A percentile compares a stretch with the other conserved stretches of the same genome.
These are phyloP conservation scores for Euglossa dilemma DNA, from an alignment of 1,140 invertebrate species.

Conservation along the genomic window DNA sequence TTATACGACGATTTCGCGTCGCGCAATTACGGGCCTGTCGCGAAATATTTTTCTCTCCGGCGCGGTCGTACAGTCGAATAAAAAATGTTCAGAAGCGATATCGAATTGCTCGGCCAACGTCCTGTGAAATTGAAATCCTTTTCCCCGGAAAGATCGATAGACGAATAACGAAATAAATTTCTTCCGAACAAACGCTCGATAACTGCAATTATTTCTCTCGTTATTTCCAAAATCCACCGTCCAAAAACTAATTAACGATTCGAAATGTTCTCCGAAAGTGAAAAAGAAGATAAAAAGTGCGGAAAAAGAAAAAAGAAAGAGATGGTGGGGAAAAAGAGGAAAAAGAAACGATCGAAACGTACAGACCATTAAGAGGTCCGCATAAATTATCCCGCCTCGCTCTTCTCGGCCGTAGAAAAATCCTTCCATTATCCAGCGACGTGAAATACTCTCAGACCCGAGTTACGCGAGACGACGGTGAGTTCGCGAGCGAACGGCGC, in stretches of 20 bases:
- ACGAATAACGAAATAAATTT: background rate
- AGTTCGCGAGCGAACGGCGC: background rate
- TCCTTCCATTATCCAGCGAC: background rate
- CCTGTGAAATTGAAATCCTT: background rate
- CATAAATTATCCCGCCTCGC: background rate
- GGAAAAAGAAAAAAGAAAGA: background rate
- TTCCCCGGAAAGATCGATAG: background rate
- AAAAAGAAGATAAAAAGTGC: background rate
- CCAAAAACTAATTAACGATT: too few relatives aligned
- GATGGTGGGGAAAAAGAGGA: too few relatives aligned
- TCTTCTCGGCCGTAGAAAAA: background rate
- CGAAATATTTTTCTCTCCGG: constrained; percentile 17
- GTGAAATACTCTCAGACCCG: background rate
- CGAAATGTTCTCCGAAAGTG: background rate
- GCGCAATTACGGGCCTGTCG: constrained; percentile 5
- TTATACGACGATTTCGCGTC: constrained; percentile 10
- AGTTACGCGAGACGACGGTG: background rate
- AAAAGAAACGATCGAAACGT: too few relatives aligned
- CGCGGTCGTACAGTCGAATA: background rate
- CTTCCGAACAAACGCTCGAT: background rate
- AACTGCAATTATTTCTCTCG: background rate
- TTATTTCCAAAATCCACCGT: too few relatives aligned
- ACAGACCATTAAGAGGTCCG: too few relatives aligned
- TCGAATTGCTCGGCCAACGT: background rate
- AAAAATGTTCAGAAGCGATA: constrained; percentile 11